Evolutionary conservation across 2,113 vertebrate species (phyloP).

Genomic region (Chrysochloris asiatica): DNA sequence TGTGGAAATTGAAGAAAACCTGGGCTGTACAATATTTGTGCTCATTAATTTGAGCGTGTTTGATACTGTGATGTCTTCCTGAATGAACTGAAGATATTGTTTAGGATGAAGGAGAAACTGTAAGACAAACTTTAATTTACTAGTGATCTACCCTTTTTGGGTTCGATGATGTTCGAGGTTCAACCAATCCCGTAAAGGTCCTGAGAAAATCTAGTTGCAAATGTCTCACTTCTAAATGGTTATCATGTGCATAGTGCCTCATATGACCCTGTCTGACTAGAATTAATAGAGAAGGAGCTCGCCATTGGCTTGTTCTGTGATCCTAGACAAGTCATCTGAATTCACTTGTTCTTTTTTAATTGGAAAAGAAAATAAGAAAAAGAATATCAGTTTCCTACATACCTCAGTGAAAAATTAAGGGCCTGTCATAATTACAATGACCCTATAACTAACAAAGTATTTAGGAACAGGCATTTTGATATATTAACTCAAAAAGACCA

Average conservation of each 20-base stretch:
- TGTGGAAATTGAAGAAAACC: slow-evolving; percentile 15
- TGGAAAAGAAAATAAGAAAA: slow-evolving; percentile 38
- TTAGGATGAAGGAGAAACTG: slow-evolving; percentile 28
- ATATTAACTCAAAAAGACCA: not conserved
- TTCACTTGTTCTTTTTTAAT: slow-evolving; percentile 54
- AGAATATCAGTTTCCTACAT: not conserved
- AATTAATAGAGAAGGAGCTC: slow-evolving; percentile 34
- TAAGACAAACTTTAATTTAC: slow-evolving; percentile 48
- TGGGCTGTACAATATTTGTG: slow-evolving; percentile 8
- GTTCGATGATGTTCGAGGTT: not conserved
- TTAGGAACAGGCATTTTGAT: not conserved
- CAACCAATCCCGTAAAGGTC: slow-evolving; percentile 41
- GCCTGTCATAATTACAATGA: not conserved
- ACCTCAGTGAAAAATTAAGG: not conserved
- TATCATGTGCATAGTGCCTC: not conserved
- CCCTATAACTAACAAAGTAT: slow-evolving; percentile 36
- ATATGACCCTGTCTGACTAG: not conserved
- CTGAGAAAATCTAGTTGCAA: slow-evolving; percentile 38
- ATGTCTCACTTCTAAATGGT: slow-evolving; percentile 37
- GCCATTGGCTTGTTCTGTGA: slow-evolving; percentile 48
- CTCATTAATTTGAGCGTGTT: not conserved
- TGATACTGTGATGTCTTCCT: slow-evolving; percentile 15
- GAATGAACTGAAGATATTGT: not conserved
- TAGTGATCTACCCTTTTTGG: not conserved
- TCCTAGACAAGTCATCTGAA: slow-evolving; percentile 36